A percentile compares a stretch with the other conserved stretches of the same genome.
phyloP scores from a whole-genome alignment of 2,888 invertebrate genomes.

The Acronicta alni region DNA sequence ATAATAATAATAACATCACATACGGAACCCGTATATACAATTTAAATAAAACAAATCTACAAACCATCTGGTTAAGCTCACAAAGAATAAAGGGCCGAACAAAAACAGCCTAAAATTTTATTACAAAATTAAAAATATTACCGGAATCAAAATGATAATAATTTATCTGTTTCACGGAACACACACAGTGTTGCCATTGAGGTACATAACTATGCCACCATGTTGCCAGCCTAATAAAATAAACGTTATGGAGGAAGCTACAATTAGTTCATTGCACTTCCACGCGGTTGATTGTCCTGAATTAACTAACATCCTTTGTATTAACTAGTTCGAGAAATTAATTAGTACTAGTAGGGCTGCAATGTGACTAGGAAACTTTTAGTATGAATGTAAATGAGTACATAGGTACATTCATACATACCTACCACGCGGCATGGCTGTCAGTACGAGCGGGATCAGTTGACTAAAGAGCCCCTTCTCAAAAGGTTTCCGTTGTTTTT shows the following conservation, averaged over 20 bases:
- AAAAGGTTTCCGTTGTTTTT: too few relatives aligned
- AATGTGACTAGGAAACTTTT: conserved; percentile 16
- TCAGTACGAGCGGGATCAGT: too few relatives aligned
- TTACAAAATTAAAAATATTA: conserved; percentile 41
- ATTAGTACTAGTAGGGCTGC: conserved; percentile 26
- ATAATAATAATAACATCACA: too few relatives aligned
- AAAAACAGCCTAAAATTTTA: conserved; percentile 38
- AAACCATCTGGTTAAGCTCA: conserved; percentile 36
- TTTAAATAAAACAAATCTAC: conserved; percentile 19
- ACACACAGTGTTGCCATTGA: conserved; percentile 41
- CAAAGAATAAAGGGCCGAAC: conserved; percentile 34
- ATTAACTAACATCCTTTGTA: conserved; percentile 74
- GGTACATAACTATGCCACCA: conserved; percentile 3
- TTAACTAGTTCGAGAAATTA: conserved; percentile 9
- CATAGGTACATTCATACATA: too few relatives aligned
- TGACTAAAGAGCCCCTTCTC: too few relatives aligned
- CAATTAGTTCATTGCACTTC: conserved; percentile 84
- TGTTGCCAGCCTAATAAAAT: conserved; percentile 44
- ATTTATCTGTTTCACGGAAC: conserved; percentile 49
- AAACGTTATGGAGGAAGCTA: conserved; percentile 62
- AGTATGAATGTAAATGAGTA: too few relatives aligned
- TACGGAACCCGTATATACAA: conserved; percentile 1
- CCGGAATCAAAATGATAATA: conserved; percentile 48
- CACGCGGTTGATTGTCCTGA: conserved; percentile 82
- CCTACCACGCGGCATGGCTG: too few relatives aligned